Evolutionary conservation across 2,113 vertebrate species (phyloP), one percentile per base, ranked within the genome.

Genomic region (Himantopus leucocephalus): DNA sequence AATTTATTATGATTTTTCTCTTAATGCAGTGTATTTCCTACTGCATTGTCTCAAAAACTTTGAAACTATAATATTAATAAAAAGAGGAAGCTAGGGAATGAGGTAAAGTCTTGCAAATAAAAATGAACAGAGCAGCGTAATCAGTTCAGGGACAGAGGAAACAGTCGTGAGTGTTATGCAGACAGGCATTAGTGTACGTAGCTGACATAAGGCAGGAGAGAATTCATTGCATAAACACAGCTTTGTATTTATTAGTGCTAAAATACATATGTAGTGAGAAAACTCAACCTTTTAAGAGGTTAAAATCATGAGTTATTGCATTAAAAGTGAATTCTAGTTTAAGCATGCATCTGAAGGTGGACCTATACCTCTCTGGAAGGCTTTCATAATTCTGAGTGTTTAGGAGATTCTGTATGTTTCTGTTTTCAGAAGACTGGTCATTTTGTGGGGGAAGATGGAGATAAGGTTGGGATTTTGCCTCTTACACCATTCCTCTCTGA

Each of bases 171-270:
- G 45, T 86, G 70, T 68, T 75, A 7, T 7, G 58, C 60, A 89
- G 91, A 68, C 76, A 91, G 73, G 63, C 89, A 27, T 82, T 92
- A 53, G 35, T 68, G 53, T 72, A 29, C 0, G 3, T 78, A 89
- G 73, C 85, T 97, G 91, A 94, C 73, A 89, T 64, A 94, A 95
- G 73, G 35, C 80, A 95, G 92, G 80, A 94, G 86, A 89, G 77
- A 89, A 95, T 96, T 87, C 86, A 50, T 35, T 92, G 43, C 70
- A 62, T 95, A 85, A 95, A 97, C 60, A 94, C 29, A 87, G 43
- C 34, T 89, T 95, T 81, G 14, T 91, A 24, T 86, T 73, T 94
- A 32, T 62, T 60, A 68, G 39, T 56, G 39, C 80, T 79, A 83
- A 89, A 95, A 84, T 80, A 47, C 68, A n/a, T 60, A 58, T 39